Base-by-base conservation (phyloP, 2,113 vertebrate genomes). In the Pachyramphus minor region DNA sequence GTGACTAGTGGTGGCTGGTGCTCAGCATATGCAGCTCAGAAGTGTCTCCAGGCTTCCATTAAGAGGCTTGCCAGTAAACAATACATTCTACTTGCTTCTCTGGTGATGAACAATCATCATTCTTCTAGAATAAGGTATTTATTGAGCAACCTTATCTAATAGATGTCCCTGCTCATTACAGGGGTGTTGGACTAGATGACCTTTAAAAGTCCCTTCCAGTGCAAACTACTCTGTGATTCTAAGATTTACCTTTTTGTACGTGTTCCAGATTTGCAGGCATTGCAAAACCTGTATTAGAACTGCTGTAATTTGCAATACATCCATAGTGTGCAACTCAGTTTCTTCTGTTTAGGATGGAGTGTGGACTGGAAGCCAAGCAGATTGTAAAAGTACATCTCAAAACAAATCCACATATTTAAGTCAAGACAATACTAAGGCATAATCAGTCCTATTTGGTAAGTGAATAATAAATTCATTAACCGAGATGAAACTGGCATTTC, bases 391-490 rank as follows among this genome's bases (percentile, higher is more conserved):
- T 41, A 44, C 19, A 47, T 62, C 91, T 87, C 33, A 86, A 80
- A 91, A 47, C 22, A 93, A 93, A 94, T 93, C 59, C 39, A 64
- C 75, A 71, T 42, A 39, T 35, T 11, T 84, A 75, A 94, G 68
- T 91, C 42, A 81, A 86, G 30, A 13, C 41, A 89, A 64, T 79
- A 42, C 11, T 62, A 58, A 69, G 59, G 59, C 31, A 68, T 64
- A 90, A 90, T 87, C 68, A 74, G n/a, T 72, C n/a, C 44, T 44
- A 50, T 69, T 18, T 85, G 74, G 67, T 25, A 27, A 37, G 41
- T 59, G 63, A 94, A 89, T 85, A 76, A 91, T 85, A 76, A 91
- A 92, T 55, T 96, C 52, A 50, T 31, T 31, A 68, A 35, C 15
- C 55, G 47, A 16, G 5, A 90, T 55, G 64, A 86, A 67, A 67